Base-by-base conservation (phyloP, 2,797 vertebrate genomes). In the Cyclura pinguis region DNA sequence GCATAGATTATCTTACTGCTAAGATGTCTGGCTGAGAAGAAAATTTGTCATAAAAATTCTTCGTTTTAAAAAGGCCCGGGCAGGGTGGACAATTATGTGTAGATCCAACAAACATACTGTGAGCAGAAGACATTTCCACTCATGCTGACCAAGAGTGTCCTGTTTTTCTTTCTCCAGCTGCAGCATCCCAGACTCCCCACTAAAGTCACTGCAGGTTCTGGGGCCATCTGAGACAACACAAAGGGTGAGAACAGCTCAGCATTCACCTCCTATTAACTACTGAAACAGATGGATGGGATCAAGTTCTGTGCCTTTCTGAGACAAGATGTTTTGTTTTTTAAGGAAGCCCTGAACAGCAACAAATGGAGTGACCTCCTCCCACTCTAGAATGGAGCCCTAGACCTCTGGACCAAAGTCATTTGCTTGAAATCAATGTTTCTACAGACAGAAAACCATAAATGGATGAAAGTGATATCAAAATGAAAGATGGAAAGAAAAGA, bases 11-110 rank as follows among this genome's bases (percentile, higher is more conserved):
- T 74, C 35, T 57, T 84, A 55, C 78, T 84, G 80, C 87, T 94
- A 90, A 86, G 6, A 85, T 57, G 80, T 27, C 32, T 86, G 0
- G 0, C 62, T 69, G 89, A 88, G 6, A 29, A 8, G 84, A 91
- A 93, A 89, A 8, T 10, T 22, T 74, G 16, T 3, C 84, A 50
- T 42, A 92, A 67, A 80, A 88, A 62, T 72, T 59, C 59, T 82
- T 89, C 13, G 4, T 78, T 85, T 72, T 86, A 59, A 91, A 95
- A 86, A 74, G 0, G 57, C 81, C 24, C 35, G 13, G 6, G 67
- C 77, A 50, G 69, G 74, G 6, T 76, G 55, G 57, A 50, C 42
- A 73, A 35, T 29, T 64, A 38, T 74, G 62, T 24, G 50, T 38
- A 69, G 59, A 29, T 76, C 24, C n/a, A 84, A 62, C 18, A 69